A percentile compares a stretch with the other conserved stretches of the same genome.
These are phyloP conservation scores for Coleophora flavipennella DNA, from an alignment of 2,888 invertebrate species.

Conservation along the genomic window DNA sequence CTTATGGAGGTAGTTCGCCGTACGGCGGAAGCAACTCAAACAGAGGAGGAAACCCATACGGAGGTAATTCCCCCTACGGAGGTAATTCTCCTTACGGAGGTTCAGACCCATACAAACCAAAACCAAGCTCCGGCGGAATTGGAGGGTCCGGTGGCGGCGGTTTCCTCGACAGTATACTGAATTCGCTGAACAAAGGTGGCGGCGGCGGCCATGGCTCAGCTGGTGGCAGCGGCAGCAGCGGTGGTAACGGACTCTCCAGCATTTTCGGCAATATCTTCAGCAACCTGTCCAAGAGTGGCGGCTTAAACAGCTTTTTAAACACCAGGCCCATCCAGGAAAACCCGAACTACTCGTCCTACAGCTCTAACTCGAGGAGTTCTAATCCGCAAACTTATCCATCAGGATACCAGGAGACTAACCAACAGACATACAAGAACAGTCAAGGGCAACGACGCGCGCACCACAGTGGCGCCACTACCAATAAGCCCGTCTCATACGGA, in stretches of 20 bases:
- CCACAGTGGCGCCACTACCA: slow-evolving; percentile 39
- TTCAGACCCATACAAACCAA: slow-evolving; percentile 3
- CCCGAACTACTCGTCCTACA: slow-evolving; percentile 53
- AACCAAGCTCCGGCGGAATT: slow-evolving; percentile 17
- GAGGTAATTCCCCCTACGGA: slow-evolving; percentile 2
- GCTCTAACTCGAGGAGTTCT: slow-evolving; percentile 50
- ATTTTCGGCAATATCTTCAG: slow-evolving; percentile 54
- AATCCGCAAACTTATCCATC: slow-evolving; percentile 53
- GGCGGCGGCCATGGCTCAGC: slow-evolving; percentile 18
- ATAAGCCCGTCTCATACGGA: slow-evolving; percentile 54
- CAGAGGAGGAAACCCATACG: slow-evolving; percentile 14
- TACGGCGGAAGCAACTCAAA: slow-evolving; percentile 23
- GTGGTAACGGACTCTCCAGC: slow-evolving; percentile 35
- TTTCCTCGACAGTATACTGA: slow-evolving; percentile 39
- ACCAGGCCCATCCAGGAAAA: slow-evolving; percentile 62
- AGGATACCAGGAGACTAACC: slow-evolving; percentile 46
- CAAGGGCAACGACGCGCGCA: slow-evolving; percentile 48
- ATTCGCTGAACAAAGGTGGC: slow-evolving; percentile 37
- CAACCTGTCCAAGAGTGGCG: slow-evolving; percentile 48
- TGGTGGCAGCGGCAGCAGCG: slow-evolving; percentile 18
- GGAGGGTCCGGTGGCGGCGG: slow-evolving; percentile 27
- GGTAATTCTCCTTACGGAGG: slow-evolving; percentile 14
- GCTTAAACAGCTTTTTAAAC: slow-evolving; percentile 44
- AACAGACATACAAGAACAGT: slow-evolving; percentile 43
- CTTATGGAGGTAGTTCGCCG: slow-evolving; percentile 21